phyloP scores from a whole-genome alignment of 1,140 invertebrate species.

The Linepithema humile region DNA sequence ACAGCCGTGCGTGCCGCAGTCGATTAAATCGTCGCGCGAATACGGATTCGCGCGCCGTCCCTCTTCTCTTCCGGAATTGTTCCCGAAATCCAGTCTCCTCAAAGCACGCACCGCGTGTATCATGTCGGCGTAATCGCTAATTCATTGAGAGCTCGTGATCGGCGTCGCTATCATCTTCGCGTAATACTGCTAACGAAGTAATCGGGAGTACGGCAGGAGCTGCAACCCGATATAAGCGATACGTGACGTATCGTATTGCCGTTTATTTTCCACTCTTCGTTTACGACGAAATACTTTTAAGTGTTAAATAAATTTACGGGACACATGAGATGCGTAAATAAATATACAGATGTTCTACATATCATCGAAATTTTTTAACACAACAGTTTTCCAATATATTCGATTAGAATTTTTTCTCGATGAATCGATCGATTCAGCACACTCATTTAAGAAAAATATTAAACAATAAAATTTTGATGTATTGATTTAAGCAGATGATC shows the following conservation, averaged over 20 bases:
- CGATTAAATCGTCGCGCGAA: slow-evolving; percentile 68
- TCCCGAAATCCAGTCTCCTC: slow-evolving; percentile 18
- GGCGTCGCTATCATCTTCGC: slow-evolving; percentile 52
- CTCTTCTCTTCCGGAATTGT: neutral
- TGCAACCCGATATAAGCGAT: slow-evolving; percentile 32
- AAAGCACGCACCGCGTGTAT: slow-evolving; percentile 38
- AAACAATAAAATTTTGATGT: too few relatives aligned
- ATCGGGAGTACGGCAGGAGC: slow-evolving; percentile 29
- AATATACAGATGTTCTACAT: too few relatives aligned
- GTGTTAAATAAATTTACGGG: neutral
- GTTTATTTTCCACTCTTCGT: neutral
- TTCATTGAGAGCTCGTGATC: slow-evolving; percentile 55
- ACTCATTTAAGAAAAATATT: too few relatives aligned
- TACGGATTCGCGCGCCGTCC: slow-evolving; percentile 13
- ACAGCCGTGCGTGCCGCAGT: slow-evolving; percentile 57
- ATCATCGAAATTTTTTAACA: neutral
- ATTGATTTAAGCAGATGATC: too few relatives aligned
- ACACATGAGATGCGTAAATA: neutral
- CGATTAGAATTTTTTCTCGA: neutral
- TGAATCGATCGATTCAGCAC: too few relatives aligned
- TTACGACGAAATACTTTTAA: neutral
- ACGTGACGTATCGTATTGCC: neutral
- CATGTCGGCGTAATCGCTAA: slow-evolving; percentile 49
- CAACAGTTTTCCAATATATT: neutral
- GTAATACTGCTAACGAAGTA: slow-evolving; percentile 55